Evolutionary conservation across 2,797 vertebrate genomes (phyloP).

Genomic region (Myotis myotis): DNA sequence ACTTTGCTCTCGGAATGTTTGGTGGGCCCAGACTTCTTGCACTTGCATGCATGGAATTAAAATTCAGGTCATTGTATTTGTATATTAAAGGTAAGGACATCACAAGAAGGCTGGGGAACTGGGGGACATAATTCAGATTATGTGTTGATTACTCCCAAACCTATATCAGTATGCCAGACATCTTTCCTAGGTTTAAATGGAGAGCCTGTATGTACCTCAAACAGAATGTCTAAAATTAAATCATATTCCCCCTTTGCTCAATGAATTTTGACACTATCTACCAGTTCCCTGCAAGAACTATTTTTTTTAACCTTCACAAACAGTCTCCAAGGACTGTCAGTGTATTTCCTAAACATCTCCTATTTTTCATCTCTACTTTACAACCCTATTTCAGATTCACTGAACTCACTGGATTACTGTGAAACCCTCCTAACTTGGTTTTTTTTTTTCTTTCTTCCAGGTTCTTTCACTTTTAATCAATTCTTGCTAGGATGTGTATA

Average conservation of each 20-base stretch:
- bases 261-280: neutral
- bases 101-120: neutral
- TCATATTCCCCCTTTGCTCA: neutral
- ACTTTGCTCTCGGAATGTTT: neutral
- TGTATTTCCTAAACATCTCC: neutral
- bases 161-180: neutral
- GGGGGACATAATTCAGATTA: neutral
- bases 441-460: neutral
- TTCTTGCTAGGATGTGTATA: neutral
- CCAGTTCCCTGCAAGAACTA: neutral
- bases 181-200: neutral
- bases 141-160: neutral
- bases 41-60: neutral
- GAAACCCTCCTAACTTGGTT: neutral
- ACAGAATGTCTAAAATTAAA: constrained; percentile 4
- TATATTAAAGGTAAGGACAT: neutral
- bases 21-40: neutral
- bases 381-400: neutral
- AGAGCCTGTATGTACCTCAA: neutral
- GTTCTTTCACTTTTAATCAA: neutral
- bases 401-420: neutral
- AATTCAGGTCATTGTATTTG: constrained; percentile 5
- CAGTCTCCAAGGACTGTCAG: neutral
- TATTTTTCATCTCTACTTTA: neutral
- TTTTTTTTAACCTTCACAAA: neutral